Conservation (phyloP, 2,797 vertebrate species). For the Rhynchotus rufescens region DNA sequence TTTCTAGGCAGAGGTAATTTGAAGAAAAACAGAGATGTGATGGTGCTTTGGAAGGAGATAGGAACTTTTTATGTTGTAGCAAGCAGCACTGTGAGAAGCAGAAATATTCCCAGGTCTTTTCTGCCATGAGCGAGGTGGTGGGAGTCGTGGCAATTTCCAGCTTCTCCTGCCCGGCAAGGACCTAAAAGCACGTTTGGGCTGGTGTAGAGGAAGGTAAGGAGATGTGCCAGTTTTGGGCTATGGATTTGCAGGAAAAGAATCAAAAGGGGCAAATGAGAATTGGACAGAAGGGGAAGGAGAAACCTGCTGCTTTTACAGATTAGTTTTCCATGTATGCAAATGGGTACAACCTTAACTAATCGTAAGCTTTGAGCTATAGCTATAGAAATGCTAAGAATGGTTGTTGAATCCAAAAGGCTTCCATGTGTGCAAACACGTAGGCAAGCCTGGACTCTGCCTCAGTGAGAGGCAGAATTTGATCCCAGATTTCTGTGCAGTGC, state of each 20-base stretch:
- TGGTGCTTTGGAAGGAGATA: neutral
- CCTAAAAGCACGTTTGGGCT: neutral
- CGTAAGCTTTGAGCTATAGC: neutral
- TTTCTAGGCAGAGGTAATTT: neutral
- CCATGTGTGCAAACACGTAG: neutral
- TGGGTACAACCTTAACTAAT: accelerated
- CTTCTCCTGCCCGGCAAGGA: accelerated
- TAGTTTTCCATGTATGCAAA: neutral
- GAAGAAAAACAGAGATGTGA: neutral
- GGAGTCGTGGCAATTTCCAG: neutral
- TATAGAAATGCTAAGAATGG: neutral
- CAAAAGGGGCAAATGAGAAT: neutral
- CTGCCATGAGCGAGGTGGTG: accelerated
- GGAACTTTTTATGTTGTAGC: neutral
- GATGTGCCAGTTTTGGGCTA: neutral
- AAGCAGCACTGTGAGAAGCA: neutral
- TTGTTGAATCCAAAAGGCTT: neutral
- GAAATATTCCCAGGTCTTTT: neutral
- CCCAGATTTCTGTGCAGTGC: neutral
- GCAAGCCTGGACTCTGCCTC: neutral
- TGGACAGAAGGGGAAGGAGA: neutral
- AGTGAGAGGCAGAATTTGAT: neutral
- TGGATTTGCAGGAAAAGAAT: accelerated
- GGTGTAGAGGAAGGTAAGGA: accelerated
- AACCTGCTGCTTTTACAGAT: neutral